Evolutionary conservation across 2,113 vertebrate genomes (phyloP), one percentile per base, ranked within the genome.

Genomic region (Perca schrenkii): DNA sequence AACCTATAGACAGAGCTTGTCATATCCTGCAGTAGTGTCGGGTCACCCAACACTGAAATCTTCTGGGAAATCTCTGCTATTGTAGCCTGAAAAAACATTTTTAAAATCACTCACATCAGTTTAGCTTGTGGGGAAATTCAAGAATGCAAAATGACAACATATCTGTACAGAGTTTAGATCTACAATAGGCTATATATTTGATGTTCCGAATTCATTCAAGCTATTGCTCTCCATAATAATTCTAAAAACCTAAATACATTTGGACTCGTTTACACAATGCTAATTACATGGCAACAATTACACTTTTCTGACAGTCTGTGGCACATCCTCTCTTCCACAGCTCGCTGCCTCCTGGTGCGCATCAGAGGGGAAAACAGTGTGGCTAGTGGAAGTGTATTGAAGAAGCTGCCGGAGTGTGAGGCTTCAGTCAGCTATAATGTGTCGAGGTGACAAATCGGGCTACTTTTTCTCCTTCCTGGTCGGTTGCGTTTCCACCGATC

Each of bases 351-450:
- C 93, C 91, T 79, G 86, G 64, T 68, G 92, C 31, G 89, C 84
- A 63, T 25, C 15, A 75, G 74, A 52, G 47, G 17, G 21, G 31
- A 47, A 67, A 69, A 19, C 40, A 28, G 58, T 65, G 77, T 79
- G 86, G 31, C 67, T 49, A 25, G 14, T 64, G 79, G 77, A 72
- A 72, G 91, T 91, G 90, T 94, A 94, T 93, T 94, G 88, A 76
- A 40, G 58, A n/a, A 40, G 31, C 66, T 57, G 65, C 43, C 1
- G 75, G 53, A 89, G 91, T 88, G 88, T 85, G 83, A 80, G 71
- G 66, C 74, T 73, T 79, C 77, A 74, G 79, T 66, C 82, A 68
- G 60, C 71, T 80, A 28, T 66, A 57, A 88, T 84, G 88, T 74
- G 81, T 61, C 25, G 79, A 92, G 89, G 93, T 92, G 92, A 88